Base-by-base conservation (phyloP, 2,888 invertebrate species). In the Copidosoma aretas region DNA sequence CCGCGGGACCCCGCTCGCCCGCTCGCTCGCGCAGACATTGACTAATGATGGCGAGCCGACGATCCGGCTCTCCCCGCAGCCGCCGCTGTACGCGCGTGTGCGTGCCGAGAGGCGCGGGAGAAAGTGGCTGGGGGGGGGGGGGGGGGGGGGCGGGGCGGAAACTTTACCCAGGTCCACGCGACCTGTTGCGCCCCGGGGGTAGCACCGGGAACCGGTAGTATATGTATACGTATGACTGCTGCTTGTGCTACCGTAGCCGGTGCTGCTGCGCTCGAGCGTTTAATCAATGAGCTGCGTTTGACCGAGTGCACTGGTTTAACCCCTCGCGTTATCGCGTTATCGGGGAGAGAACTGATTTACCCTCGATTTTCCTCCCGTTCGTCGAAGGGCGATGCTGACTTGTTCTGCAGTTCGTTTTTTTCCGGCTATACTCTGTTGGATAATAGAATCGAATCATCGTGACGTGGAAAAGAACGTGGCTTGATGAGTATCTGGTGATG, bases 151-250 rank as follows among this genome's bases (percentile, higher is more conserved):
- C 60, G 17, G 60, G 83, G 81, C 80, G 81, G 83, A 83, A 83
- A 83, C 82, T 83, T 83, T 81, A 80, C 79, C 82, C 83, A 82
- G 82, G 81, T 82, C 82, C 83, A 82, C 83, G 82, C 82, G 83
- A 83, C 83, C 83, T 83, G 83, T 83, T 83, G 83, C 83, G 82
- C 83, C 81, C 82, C 82, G n/a, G n/a, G n/a, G n/a, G n/a, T n/a
- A n/a, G n/a, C n/a, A n/a, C 76, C 59, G 14, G 39, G 25, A 17
- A 25, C 41, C 19, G 25, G 32, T 5, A 5, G 32, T 32, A 32
- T 32, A 32, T 32, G 32, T 32, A 32, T 32, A 5, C 32, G 8
- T 5, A 8, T 32, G 32, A 5, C n/a, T n/a, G n/a, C n/a, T n/a
- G n/a, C n/a, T n/a, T n/a, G n/a, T 32, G 32, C 32, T 32, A 8